phyloP scores from a whole-genome alignment of 2,888 invertebrate species.

The Sminthurinus aureus region DNA sequence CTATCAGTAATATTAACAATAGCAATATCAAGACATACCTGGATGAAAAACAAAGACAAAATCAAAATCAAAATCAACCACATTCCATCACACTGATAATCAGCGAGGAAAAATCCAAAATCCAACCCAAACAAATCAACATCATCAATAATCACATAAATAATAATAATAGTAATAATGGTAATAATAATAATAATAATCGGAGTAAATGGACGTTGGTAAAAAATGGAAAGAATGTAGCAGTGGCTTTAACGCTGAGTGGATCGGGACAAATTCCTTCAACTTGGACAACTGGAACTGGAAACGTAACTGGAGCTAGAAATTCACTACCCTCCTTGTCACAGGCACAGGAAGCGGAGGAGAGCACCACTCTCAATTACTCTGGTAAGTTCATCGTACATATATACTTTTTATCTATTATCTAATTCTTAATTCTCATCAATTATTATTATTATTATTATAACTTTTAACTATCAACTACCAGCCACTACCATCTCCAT shows the following conservation, averaged over 20 bases:
- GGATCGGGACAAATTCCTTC: too few species aligned
- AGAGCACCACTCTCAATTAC: background rate
- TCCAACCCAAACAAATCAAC: constrained; percentile 6
- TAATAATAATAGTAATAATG: background rate
- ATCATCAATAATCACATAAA: background rate
- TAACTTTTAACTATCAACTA: too few species aligned
- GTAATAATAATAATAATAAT: background rate
- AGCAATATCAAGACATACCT: background rate
- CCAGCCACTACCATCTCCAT: too few species aligned
- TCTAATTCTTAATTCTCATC: too few species aligned
- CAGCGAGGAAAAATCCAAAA: background rate
- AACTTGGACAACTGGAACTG: too few species aligned
- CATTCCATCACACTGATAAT: background rate
- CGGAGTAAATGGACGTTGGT: background rate
- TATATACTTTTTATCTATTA: too few species aligned
- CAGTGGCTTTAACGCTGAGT: too few species aligned
- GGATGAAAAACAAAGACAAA: background rate
- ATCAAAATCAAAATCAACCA: background rate
- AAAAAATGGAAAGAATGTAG: too few species aligned
- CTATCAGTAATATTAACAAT: too few species aligned
- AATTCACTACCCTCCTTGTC: background rate
- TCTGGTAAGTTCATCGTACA: too few species aligned
- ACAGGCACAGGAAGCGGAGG: background rate
- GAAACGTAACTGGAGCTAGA: too few species aligned
- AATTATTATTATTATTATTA: too few species aligned